phyloP scores from a whole-genome alignment of 1,140 invertebrate genomes.

The Drosophila prosaltans region DNA sequence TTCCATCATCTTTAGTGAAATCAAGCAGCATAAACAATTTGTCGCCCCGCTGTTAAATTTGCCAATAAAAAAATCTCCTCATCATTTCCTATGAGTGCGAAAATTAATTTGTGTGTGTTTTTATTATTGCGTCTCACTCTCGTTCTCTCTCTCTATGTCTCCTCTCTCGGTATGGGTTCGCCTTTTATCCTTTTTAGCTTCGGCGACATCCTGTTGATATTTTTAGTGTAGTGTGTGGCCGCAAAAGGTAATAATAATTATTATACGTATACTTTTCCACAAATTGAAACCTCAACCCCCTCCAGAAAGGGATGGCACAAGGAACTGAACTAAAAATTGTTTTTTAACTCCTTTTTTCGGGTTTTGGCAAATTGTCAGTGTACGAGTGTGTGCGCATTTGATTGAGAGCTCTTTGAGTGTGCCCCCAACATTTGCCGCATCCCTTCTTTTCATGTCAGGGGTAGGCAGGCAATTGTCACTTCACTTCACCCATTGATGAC shows the following conservation, averaged over 20 bases:
- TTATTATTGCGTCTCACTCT: slow-evolving; percentile 29
- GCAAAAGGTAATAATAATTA: slow-evolving; percentile 55
- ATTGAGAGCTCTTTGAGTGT: slow-evolving; percentile 46
- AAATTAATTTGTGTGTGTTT: slow-evolving; percentile 63
- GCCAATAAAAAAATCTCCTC: slow-evolving; percentile 74
- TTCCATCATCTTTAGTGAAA: slow-evolving; percentile 37
- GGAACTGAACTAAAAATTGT: too few species aligned
- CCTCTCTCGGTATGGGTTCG: slow-evolving; percentile 1
- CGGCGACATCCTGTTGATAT: slow-evolving; percentile 61
- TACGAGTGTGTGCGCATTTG: slow-evolving; percentile 33
- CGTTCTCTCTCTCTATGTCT: not conserved
- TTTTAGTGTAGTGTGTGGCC: slow-evolving; percentile 48
- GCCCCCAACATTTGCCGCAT: slow-evolving; percentile 19
- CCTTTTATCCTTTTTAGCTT: slow-evolving; percentile 51
- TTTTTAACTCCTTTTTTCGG: slow-evolving; percentile 3
- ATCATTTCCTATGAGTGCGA: slow-evolving; percentile 34
- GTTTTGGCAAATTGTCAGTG: not conserved
- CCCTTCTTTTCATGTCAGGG: slow-evolving; percentile 6
- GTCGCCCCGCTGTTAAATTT: slow-evolving; percentile 64
- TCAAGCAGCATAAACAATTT: slow-evolving; percentile 76
- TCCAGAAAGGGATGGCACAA: too few species aligned
- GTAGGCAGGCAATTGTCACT: slow-evolving; percentile 15
- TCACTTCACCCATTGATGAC: slow-evolving; percentile 37
- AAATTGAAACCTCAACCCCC: slow-evolving; percentile 33
- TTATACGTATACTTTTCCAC: slow-evolving; percentile 23